A percentile compares a stretch with the other conserved stretches of the same genome.
phyloP scores from a whole-genome alignment of 2,888 invertebrate genomes.

The Eupithecia dodoneata region DNA sequence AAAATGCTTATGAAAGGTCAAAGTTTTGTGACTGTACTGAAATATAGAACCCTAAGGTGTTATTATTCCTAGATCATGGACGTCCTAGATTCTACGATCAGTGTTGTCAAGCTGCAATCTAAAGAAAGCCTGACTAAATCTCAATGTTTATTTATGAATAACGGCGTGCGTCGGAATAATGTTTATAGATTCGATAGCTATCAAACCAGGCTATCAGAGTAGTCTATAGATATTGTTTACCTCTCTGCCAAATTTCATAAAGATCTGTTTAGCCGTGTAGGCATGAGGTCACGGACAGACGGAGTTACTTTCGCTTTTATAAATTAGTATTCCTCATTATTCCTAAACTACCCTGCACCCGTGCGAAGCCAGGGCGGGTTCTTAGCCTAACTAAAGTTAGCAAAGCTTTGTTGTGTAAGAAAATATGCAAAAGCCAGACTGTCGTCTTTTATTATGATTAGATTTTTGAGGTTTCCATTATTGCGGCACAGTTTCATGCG shows the following conservation, averaged over 20 bases:
- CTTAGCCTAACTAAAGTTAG: neutral
- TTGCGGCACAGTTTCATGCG: too few relatives aligned
- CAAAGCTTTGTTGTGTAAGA: neutral
- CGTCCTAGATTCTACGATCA: neutral
- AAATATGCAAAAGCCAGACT: neutral
- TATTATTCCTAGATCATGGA: neutral
- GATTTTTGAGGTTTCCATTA: too few relatives aligned
- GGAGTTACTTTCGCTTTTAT: too few relatives aligned
- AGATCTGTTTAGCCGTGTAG: too few relatives aligned
- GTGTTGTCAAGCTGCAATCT: neutral
- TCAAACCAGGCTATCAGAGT: neutral
- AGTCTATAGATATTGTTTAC: too few relatives aligned
- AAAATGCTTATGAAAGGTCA: neutral
- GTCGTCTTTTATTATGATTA: neutral
- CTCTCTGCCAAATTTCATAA: too few relatives aligned
- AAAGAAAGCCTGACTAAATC: neutral
- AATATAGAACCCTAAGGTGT: neutral
- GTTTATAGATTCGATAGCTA: neutral
- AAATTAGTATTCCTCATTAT: too few relatives aligned
- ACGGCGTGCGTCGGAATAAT: neutral
- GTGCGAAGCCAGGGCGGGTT: neutral
- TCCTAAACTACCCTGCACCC: neutral
- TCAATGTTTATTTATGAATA: constrained; percentile 4
- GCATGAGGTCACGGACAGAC: too few relatives aligned
- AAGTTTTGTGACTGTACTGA: neutral